Evolutionary conservation across 2,888 invertebrate species (phyloP).

Genomic region (Microdon myrmicae): DNA sequence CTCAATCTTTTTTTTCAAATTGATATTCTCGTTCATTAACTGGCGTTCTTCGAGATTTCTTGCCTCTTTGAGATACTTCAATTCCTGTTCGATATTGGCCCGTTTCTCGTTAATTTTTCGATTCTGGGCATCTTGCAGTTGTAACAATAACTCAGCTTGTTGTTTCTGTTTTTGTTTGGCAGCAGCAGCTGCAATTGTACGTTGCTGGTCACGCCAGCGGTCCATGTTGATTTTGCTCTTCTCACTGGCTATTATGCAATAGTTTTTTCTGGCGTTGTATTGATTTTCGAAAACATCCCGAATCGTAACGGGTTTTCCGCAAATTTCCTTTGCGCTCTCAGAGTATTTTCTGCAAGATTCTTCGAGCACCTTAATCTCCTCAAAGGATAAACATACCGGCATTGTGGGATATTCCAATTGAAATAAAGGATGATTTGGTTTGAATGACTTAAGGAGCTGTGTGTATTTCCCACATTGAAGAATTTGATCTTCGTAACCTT

Average conservation of each 20-base stretch:
- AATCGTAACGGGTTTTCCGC: slow-evolving; percentile 69
- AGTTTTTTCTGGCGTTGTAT: slow-evolving; percentile 68
- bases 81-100: slow-evolving; percentile 57
- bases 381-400: slow-evolving; percentile 61
- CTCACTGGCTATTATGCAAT: slow-evolving; percentile 69
- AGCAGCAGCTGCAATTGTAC: slow-evolving; percentile 50
- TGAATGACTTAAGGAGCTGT: slow-evolving; percentile 76
- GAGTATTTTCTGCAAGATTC: slow-evolving; percentile 56
- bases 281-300: slow-evolving; percentile 68
- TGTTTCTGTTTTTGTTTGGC: slow-evolving; percentile 57
- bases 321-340: slow-evolving; percentile 60
- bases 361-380: slow-evolving; percentile 57
- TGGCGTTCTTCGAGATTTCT: slow-evolving; percentile 58
- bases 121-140: slow-evolving; percentile 58
- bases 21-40: slow-evolving; percentile 57
- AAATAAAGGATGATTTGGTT: slow-evolving; percentile 69
- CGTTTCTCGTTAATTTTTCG: slow-evolving; percentile 60
- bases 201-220: slow-evolving; percentile 59
- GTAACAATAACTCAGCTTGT: slow-evolving; percentile 57
- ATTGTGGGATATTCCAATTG: slow-evolving; percentile 60
- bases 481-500: slow-evolving; percentile 73
- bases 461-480: slow-evolving; percentile 81
- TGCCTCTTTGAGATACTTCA: slow-evolving; percentile 56
- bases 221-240: slow-evolving; percentile 60
- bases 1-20: slow-evolving; percentile 59